These are phyloP conservation scores for Unio pictorum DNA, from an alignment of 2,888 invertebrate genomes.

Conservation along the genomic window DNA sequence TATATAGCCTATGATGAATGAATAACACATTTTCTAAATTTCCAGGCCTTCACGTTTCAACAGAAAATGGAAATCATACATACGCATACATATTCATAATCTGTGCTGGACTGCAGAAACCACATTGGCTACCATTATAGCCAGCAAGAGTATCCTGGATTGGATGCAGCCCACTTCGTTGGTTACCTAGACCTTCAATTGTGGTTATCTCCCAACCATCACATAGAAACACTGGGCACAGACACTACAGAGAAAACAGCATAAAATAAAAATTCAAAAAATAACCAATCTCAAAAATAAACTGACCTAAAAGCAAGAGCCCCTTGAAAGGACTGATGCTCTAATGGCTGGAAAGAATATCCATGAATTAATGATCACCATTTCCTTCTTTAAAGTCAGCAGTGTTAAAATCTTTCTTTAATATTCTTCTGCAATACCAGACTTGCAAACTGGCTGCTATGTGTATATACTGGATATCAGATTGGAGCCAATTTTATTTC, in stretches of 20 bases:
- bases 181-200: conserved; percentile 81
- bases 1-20: too few species aligned
- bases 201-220: conserved; percentile 81
- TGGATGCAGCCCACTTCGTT: conserved; percentile 79
- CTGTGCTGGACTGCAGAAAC: conserved; percentile 85
- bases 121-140: conserved; percentile 83
- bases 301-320: neutral
- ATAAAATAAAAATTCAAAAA: neutral
- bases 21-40: too few species aligned
- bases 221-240: conserved; percentile 78
- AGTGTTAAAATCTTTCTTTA: too few species aligned
- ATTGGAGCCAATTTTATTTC: too few species aligned
- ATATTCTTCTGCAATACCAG: too few species aligned
- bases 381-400: too few species aligned
- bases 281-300: too few species aligned
- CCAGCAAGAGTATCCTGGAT: conserved; percentile 79
- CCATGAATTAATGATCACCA: too few species aligned
- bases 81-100: conserved; percentile 84
- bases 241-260: conserved; percentile 74
- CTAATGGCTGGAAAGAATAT: too few species aligned
- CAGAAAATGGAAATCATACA: conserved; percentile 18
- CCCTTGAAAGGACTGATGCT: neutral
- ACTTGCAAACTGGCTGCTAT: too few species aligned
- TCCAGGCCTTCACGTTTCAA: too few species aligned
- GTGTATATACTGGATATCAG: too few species aligned